A percentile compares a stretch with the other conserved stretches of the same genome.
These are phyloP conservation scores for Zoanthus sociatus DNA, from an alignment of 92 coral and sea anemone species.

Conservation along the genomic window DNA sequence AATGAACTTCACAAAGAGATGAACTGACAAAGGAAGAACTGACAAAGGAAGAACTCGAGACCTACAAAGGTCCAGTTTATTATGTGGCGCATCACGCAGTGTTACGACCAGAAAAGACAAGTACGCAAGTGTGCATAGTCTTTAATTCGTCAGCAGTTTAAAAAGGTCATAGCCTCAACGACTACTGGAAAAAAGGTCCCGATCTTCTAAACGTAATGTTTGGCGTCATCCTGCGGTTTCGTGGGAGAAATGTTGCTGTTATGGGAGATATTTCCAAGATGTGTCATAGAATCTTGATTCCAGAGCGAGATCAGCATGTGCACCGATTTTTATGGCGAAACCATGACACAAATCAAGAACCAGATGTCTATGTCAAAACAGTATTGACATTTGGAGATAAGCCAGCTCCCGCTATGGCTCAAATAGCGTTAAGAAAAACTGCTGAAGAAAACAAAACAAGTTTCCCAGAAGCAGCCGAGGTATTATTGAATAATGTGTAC, in stretches of 20 bases:
- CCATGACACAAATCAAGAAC: slow-evolving; percentile 48
- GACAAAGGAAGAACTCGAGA: slow-evolving; percentile 46
- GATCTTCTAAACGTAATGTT: slow-evolving; percentile 62
- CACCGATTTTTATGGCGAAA: slow-evolving; percentile 75
- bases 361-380: slow-evolving; percentile 5
- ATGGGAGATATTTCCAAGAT: slow-evolving; percentile 68
- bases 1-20: too few relatives aligned
- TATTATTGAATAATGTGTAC: slow-evolving; percentile 16
- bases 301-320: slow-evolving; percentile 66
- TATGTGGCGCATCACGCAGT: slow-evolving; percentile 64
- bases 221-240: slow-evolving; percentile 61
- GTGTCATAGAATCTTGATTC: slow-evolving; percentile 65
- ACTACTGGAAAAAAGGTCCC: slow-evolving; percentile 58
- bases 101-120: slow-evolving; percentile 61
- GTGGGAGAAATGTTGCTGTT: slow-evolving; percentile 54
- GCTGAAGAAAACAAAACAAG: slow-evolving; percentile 54
- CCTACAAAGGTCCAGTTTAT: slow-evolving; percentile 61
- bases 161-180: slow-evolving; percentile 63
- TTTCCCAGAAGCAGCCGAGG: slow-evolving; percentile 62
- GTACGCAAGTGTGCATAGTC: slow-evolving; percentile 66
- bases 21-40: slow-evolving; percentile 60
- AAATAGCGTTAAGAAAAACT: slow-evolving; percentile 68
- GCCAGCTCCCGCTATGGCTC: slow-evolving; percentile 79
- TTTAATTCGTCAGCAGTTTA: slow-evolving; percentile 63
- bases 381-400: slow-evolving; percentile 73